Percentiles rank a stretch among this genome's conserved stretches.
Conservation (phyloP, 1,140 invertebrate species). For the Whitmania pigra region DNA sequence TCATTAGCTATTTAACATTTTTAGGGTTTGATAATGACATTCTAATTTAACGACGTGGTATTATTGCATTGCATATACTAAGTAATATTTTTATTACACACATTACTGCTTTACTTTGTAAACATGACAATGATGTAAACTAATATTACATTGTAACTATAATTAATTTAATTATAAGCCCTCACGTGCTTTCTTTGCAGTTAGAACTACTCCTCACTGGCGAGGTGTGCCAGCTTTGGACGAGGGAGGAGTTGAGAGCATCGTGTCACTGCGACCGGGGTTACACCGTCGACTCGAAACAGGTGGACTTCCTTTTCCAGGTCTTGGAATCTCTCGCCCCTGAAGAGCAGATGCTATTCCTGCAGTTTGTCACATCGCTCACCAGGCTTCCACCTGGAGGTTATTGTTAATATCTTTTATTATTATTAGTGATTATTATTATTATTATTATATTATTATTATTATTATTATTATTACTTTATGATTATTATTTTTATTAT, state of each 20-base stretch:
- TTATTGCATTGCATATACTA: too few species aligned
- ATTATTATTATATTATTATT: too few species aligned
- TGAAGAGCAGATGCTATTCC: slow-evolving; percentile 82
- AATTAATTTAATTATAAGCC: not conserved
- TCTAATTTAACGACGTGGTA: too few species aligned
- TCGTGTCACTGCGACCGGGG: slow-evolving; percentile 91
- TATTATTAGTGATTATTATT: too few species aligned
- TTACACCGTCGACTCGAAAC: slow-evolving; percentile 82
- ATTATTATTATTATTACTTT: too few species aligned
- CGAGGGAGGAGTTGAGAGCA: slow-evolving; percentile 72
- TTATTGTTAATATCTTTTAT: slow-evolving; percentile 32
- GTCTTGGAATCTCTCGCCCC: slow-evolving; percentile 73
- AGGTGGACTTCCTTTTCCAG: slow-evolving; percentile 85
- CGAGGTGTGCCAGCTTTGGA: slow-evolving; percentile 54
- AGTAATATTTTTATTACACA: too few species aligned
- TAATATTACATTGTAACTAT: too few species aligned
- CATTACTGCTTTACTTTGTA: too few species aligned
- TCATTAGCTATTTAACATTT: too few species aligned
- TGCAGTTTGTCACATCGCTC: slow-evolving; percentile 96
- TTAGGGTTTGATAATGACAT: too few species aligned
- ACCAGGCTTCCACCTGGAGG: slow-evolving; percentile 92
- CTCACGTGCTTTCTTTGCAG: slow-evolving; percentile 87
- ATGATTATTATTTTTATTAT: too few species aligned
- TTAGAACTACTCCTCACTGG: slow-evolving; percentile 16
- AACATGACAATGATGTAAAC: too few species aligned